A percentile compares a stretch with the other conserved stretches of the same genome.
Conservation (phyloP, 1,140 invertebrate genomes). For the Drosophila takahashii region DNA sequence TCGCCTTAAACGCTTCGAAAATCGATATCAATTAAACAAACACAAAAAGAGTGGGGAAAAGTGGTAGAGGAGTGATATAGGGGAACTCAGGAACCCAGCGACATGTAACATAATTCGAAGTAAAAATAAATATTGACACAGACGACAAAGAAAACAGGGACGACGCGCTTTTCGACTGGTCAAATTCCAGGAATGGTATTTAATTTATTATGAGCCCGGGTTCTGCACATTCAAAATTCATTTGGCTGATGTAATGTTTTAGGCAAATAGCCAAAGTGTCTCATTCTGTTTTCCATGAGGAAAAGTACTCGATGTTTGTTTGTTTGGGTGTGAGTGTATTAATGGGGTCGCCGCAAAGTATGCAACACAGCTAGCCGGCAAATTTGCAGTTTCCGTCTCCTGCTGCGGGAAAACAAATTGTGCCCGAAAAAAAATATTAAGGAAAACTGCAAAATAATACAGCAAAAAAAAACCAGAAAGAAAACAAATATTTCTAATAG, state of each 20-base stretch:
- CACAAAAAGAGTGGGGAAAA: constrained; percentile 2
- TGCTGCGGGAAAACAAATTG: constrained; percentile 2
- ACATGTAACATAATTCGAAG: constrained; percentile 76
- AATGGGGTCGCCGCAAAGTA: constrained; percentile 73
- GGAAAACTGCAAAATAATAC: no score
- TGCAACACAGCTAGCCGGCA: constrained; percentile 50
- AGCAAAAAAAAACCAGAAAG: no score
- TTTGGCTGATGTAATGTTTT: constrained; percentile 81
- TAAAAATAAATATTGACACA: constrained; percentile 78
- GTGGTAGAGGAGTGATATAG: constrained; percentile 1
- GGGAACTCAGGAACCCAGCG: constrained; percentile 7
- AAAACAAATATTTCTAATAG: no score
- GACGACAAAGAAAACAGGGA: constrained; percentile 23
- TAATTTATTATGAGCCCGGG: constrained; percentile 68
- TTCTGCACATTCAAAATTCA: constrained; percentile 67
- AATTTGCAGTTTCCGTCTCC: constrained; percentile 39
- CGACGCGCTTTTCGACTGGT: constrained; percentile 5
- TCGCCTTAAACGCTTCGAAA: constrained; percentile 18
- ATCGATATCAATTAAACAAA: constrained; percentile 46
- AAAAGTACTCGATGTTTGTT: constrained; percentile 10
- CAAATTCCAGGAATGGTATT: constrained; percentile 70
- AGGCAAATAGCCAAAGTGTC: constrained; percentile 69
- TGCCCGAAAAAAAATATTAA: neutral
- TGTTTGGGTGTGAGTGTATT: constrained; percentile 32
- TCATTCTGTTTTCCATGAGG: neutral